Evolutionary conservation across 2,113 vertebrate genomes (phyloP).

Genomic region (Ploceus nigricollis): DNA sequence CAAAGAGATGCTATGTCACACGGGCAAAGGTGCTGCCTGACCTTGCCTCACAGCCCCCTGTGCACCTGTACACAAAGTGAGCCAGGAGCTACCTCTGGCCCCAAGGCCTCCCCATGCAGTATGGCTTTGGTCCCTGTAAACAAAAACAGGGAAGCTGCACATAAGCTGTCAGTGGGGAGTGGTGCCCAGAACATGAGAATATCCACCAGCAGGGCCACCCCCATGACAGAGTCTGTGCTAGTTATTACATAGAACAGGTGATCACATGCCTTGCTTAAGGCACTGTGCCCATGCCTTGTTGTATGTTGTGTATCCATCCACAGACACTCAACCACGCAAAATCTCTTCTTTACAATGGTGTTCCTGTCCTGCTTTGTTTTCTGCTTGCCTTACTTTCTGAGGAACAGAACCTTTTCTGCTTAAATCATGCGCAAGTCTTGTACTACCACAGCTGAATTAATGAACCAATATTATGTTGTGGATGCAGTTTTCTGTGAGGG

Average conservation of each 20-base stretch:
- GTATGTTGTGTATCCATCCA: not conserved
- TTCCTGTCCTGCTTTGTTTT: not conserved
- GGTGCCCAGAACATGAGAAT: not conserved
- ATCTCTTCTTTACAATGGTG: not conserved
- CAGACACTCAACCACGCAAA: not conserved
- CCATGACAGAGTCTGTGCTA: not conserved
- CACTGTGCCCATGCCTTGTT: rapidly evolving
- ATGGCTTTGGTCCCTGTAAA: not conserved
- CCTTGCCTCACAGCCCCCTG: rapidly evolving
- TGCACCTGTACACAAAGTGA: not conserved
- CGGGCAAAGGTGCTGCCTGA: rapidly evolving
- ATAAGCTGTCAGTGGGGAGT: not conserved
- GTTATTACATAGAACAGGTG: not conserved
- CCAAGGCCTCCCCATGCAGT: not conserved
- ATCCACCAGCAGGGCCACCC: not conserved
- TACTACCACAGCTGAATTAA: not conserved
- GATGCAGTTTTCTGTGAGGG: not conserved
- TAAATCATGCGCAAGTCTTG: not conserved
- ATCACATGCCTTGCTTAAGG: not conserved
- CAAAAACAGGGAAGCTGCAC: not conserved
- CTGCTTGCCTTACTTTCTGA: not conserved
- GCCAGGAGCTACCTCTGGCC: not conserved
- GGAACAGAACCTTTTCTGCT: not conserved
- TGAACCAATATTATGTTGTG: not conserved
- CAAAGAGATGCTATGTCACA: not conserved